A percentile compares a stretch with the other conserved stretches of the same genome.
These are phyloP conservation scores for Gnathonemus longibarbis DNA, from an alignment of 2,113 vertebrate species.

Conservation along the genomic window DNA sequence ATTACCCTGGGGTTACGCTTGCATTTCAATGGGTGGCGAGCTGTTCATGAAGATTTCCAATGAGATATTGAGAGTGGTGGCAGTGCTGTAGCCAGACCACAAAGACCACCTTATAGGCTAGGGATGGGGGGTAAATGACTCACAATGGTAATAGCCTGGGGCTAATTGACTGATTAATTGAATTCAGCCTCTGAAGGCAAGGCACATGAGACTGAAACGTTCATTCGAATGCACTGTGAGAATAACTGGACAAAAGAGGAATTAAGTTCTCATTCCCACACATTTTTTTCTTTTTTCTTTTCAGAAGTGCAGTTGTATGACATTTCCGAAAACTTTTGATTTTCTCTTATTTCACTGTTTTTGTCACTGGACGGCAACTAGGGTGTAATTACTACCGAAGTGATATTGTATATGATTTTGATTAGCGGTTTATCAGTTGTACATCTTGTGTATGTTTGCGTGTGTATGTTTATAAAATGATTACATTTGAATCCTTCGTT, in stretches of 20 bases:
- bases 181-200: neutral
- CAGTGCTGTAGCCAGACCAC: neutral
- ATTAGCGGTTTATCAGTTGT: neutral
- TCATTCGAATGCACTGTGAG: neutral
- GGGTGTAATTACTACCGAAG: neutral
- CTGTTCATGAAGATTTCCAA: constrained; percentile 3
- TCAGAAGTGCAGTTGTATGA: constrained; percentile 1
- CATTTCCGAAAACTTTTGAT: neutral
- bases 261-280: neutral
- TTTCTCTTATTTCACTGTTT: neutral
- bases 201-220: neutral
- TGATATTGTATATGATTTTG: neutral
- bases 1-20: neutral
- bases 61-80: neutral
- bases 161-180: constrained; percentile 13
- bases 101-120: constrained; percentile 6
- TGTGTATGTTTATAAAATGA: neutral
- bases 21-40: neutral
- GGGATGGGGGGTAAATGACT: constrained; percentile 7
- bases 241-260: neutral
- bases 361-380: neutral
- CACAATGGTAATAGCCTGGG: constrained; percentile 11
- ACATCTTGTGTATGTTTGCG: neutral
- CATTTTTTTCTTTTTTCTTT: neutral
- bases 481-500: neutral